Percentiles rank a stretch among this genome's conserved stretches.
These are phyloP conservation scores for Dysmachus trigonus DNA, from an alignment of 2,888 invertebrate genomes.

Conservation along the genomic window DNA sequence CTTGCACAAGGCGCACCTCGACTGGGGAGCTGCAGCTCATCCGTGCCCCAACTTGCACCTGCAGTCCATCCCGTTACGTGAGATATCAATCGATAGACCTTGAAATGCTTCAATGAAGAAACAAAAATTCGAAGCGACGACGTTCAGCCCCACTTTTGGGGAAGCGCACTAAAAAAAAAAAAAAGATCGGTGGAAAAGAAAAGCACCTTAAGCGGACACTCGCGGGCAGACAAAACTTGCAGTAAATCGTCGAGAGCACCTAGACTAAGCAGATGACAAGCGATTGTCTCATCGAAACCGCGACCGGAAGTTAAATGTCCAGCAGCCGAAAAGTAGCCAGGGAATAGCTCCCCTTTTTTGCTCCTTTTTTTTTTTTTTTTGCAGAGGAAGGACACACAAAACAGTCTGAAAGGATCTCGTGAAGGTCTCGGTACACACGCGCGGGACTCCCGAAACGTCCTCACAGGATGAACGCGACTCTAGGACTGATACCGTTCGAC, in stretches of 20 bases:
- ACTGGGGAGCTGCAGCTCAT: not conserved
- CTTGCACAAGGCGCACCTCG: not conserved
- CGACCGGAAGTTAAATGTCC: constrained; percentile 4
- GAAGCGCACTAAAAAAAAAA: not conserved
- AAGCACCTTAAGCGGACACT: not conserved
- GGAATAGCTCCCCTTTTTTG: not conserved
- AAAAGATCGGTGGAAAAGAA: not conserved
- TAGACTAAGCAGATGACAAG: not conserved
- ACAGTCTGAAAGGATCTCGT: not conserved
- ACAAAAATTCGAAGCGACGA: not conserved
- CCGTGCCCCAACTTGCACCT: not conserved
- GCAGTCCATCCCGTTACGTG: not conserved
- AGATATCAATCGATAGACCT: not conserved
- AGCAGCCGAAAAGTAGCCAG: not conserved
- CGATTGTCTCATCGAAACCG: not conserved
- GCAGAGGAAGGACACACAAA: not conserved
- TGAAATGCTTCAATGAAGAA: not conserved
- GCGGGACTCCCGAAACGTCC: constrained; percentile 39
- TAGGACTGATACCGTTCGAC: constrained; percentile 44
- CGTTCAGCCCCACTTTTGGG: not conserved
- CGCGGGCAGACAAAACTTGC: not conserved
- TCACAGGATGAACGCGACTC: constrained; percentile 48
- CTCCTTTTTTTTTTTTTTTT: not conserved
- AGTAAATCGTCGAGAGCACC: not conserved
- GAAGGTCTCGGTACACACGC: constrained; percentile 3